Base-by-base conservation (phyloP, 2,113 vertebrate genomes). In the Cyprinodon brontotheroides region DNA sequence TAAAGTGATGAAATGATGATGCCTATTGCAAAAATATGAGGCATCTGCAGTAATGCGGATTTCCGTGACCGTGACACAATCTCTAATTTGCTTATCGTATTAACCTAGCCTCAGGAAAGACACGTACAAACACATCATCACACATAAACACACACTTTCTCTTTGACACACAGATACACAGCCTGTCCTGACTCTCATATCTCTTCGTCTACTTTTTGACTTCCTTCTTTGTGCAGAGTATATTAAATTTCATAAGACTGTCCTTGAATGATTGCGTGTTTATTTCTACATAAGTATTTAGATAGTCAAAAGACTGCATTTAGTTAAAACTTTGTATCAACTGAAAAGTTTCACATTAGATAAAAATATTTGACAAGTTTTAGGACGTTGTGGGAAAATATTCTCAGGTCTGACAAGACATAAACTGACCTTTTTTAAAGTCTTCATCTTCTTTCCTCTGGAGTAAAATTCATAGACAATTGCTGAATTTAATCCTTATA, bases 41-140 rank as follows among this genome's bases (percentile, higher is more conserved):
- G n/a, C 68, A 65, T 48, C 29, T 29, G 40, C 69, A 72, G 65
- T 74, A 70, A 75, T 63, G 76, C 76, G 40, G 69, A 84, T 88
- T 70, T 83, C 53, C 69, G 41, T 62, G 61, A 77, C 47, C 69
- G 47, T 62, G 61, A 77, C 47, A 72, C 57, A 40, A 68, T 61
- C 62, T 64, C 12, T 79, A 47, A 88, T 86, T 85, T 86, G 70
- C 72, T 85, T 84, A 84, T 86, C 79, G 69, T 62, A 61, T 75
- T 53, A 76, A 70, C 68, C 50, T 72, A 67, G 67, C 61, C 65
- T 69, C 62, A 61, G 40, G 66, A 79, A 59, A 62, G 65, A 64
- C 68, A 62, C 74, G 65, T 22, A 65, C 59, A 78, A 29, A 47
- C 80, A 64, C 17, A 57, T 57, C 47, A 64, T 41, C 50, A 50